These are phyloP conservation scores for Actinia tenebrosa DNA, from an alignment of 64 coral and sea anemone species.

Conservation along the genomic window DNA sequence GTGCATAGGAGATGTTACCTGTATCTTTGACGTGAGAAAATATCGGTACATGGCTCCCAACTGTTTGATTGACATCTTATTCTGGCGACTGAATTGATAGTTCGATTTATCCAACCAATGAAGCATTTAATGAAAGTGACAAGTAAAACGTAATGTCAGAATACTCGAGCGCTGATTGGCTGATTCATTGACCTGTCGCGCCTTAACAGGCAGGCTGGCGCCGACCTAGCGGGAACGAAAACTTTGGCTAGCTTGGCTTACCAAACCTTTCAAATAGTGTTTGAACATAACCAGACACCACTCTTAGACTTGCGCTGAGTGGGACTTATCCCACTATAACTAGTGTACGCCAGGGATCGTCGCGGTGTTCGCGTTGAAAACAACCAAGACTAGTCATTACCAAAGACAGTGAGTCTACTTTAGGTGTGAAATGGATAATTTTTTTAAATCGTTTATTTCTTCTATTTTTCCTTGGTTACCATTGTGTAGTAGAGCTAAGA, in stretches of 20 bases:
- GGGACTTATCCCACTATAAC: slow-evolving; percentile 49
- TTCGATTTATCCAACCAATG: slow-evolving; percentile 90
- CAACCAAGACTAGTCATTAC: slow-evolving; percentile 5
- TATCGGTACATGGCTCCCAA: slow-evolving; percentile 59
- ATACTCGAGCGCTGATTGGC: slow-evolving; percentile 60
- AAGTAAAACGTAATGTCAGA: slow-evolving; percentile 76
- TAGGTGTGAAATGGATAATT: slow-evolving; percentile 22
- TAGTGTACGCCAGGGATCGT: slow-evolving; percentile 9
- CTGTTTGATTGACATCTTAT: slow-evolving; percentile 84
- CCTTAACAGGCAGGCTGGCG: slow-evolving; percentile 77
- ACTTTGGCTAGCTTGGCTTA: slow-evolving; percentile 79
- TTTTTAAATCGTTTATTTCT: background rate
- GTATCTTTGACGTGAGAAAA: slow-evolving; percentile 49
- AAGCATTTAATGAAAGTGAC: slow-evolving; percentile 72
- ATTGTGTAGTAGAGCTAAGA: background rate
- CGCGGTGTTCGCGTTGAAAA: slow-evolving; percentile 9
- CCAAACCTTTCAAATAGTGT: slow-evolving; percentile 94
- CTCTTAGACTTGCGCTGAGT: slow-evolving; percentile 43
- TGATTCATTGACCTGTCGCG: slow-evolving; percentile 78
- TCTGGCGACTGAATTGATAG: slow-evolving; percentile 79
- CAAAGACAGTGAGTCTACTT: background rate
- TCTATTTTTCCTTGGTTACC: slow-evolving; percentile 10
- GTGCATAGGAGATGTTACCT: slow-evolving; percentile 11
- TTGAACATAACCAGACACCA: slow-evolving; percentile 93
- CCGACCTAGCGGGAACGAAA: slow-evolving; percentile 83